Evolutionary conservation across 2,113 vertebrate species (phyloP).

Genomic region (Siniperca chuatsi): DNA sequence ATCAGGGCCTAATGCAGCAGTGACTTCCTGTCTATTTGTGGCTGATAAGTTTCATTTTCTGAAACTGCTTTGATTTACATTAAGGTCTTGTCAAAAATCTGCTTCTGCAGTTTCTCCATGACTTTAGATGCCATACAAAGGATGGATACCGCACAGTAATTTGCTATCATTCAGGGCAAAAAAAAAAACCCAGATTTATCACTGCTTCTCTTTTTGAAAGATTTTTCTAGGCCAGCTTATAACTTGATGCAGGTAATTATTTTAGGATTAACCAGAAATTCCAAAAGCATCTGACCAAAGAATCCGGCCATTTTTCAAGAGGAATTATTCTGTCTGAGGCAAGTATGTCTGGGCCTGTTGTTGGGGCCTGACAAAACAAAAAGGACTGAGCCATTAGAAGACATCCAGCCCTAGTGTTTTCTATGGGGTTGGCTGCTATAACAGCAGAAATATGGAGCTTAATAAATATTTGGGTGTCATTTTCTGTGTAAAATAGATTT

Average conservation of each 20-base stretch:
- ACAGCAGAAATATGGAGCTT: neutral
- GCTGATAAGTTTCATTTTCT: too few species aligned
- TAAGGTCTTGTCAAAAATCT: too few species aligned
- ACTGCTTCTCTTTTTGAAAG: neutral
- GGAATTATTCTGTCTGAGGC: conserved; percentile 8
- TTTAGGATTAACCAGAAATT: conserved; percentile 45
- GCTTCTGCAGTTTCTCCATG: too few species aligned
- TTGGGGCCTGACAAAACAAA: neutral
- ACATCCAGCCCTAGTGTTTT: neutral
- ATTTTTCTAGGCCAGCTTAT: neutral
- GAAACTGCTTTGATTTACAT: too few species aligned
- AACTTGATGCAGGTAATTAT: conserved; percentile 7
- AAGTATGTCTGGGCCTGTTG: neutral
- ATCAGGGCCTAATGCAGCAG: too few species aligned
- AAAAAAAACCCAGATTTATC: neutral
- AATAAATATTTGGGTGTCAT: neutral
- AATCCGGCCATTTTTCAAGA: neutral
- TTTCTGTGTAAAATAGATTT: neutral
- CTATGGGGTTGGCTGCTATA: neutral
- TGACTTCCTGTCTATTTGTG: too few species aligned
- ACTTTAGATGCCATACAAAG: too few species aligned
- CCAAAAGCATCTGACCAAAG: neutral
- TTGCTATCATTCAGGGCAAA: neutral
- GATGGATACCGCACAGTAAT: neutral
- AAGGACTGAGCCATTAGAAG: neutral